Percentiles rank a stretch among this genome's conserved stretches.
These are phyloP conservation scores for Dicaeum eximium DNA, from an alignment of 2,113 vertebrate species.

Conservation along the genomic window DNA sequence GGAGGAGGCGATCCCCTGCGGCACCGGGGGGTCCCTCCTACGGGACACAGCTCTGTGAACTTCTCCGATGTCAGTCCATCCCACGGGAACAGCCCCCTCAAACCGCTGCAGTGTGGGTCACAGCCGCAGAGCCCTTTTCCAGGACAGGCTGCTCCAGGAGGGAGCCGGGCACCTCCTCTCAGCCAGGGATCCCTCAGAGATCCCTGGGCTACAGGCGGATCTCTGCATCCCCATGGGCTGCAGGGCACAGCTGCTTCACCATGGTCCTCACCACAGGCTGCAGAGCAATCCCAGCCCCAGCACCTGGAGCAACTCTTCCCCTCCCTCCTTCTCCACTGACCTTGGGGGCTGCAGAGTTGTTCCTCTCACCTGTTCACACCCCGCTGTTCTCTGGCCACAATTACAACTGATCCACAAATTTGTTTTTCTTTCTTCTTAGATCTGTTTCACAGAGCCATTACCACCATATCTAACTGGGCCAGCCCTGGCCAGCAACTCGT, in stretches of 20 bases:
- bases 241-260: not conserved
- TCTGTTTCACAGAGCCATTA: not conserved
- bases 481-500: not conserved
- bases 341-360: not conserved
- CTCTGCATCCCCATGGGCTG: not conserved
- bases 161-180: not conserved
- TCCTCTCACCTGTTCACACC: not conserved
- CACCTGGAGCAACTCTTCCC: not conserved
- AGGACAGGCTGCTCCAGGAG: not conserved
- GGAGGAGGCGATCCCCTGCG: not conserved
- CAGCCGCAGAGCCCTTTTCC: no score
- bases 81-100: accelerated
- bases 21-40: not conserved
- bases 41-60: not conserved
- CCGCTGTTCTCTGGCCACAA: accelerated
- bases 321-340: not conserved
- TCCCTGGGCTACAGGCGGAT: no score
- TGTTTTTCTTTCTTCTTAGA: not conserved
- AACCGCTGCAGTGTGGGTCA: not conserved
- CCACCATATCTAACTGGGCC: not conserved
- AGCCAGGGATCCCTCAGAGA: no score
- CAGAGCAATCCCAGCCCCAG: not conserved
- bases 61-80: no score
- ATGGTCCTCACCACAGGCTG: no score
- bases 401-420: not conserved